These are phyloP conservation scores for Ibidorhyncha struthersii DNA, from an alignment of 2,113 vertebrate species.

Conservation along the genomic window DNA sequence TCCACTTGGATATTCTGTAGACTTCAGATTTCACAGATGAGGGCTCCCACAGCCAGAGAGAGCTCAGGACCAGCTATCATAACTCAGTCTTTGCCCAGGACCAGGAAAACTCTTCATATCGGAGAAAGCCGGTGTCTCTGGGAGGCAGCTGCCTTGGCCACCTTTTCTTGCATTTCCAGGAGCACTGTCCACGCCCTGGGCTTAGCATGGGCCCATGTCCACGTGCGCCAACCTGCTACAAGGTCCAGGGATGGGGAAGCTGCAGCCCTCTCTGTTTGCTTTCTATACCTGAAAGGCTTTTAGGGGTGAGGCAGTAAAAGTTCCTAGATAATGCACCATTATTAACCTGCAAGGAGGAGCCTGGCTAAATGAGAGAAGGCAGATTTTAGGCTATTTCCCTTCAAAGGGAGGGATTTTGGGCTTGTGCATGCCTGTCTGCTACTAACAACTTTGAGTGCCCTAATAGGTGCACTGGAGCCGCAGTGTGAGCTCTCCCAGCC, in stretches of 20 bases:
- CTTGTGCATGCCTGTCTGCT: background rate
- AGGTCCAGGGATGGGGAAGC: background rate
- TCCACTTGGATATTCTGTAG: background rate
- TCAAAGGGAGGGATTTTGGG: background rate
- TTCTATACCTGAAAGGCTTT: background rate
- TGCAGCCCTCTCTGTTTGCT: background rate
- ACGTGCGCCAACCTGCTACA: rapidly evolving
- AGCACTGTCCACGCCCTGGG: rapidly evolving
- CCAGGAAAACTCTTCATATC: background rate
- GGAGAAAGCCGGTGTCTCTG: background rate
- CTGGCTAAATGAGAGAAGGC: background rate
- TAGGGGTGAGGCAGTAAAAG: background rate
- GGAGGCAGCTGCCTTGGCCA: rapidly evolving
- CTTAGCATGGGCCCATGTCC: rapidly evolving
- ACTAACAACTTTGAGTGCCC: background rate
- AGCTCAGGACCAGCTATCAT: background rate
- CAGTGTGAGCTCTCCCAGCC: background rate
- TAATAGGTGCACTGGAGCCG: background rate
- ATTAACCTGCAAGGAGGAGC: background rate
- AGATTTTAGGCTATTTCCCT: background rate
- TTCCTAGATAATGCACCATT: background rate
- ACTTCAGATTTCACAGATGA: background rate
- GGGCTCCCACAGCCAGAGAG: background rate
- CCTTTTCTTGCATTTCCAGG: background rate
- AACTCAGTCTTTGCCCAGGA: background rate